These are phyloP conservation scores for Spongia lamella DNA, from an alignment of 37 sponge, comb jelly and placozoan species.

Conservation along the genomic window DNA sequence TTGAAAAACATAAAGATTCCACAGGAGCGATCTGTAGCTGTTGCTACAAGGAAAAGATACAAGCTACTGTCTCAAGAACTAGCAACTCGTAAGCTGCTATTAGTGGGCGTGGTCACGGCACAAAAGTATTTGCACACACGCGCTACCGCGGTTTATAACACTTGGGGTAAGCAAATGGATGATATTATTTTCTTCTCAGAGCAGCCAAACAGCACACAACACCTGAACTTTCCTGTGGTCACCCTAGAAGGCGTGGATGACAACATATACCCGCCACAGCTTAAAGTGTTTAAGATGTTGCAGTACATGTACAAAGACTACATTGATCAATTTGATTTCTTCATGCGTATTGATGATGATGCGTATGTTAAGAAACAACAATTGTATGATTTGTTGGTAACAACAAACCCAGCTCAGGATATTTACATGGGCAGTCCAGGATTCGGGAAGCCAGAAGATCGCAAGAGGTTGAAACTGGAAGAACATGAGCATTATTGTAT, in stretches of 20 bases:
- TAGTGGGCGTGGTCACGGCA: slow-evolving; percentile 74
- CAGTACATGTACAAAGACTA: slow-evolving; percentile 76
- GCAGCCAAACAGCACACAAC: slow-evolving; percentile 15
- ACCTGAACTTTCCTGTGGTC: slow-evolving; percentile 45
- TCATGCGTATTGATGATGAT: slow-evolving; percentile 82
- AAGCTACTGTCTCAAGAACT: slow-evolving; percentile 27
- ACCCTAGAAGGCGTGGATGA: slow-evolving; percentile 65
- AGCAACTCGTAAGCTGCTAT: slow-evolving; percentile 47
- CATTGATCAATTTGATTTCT: slow-evolving; percentile 77
- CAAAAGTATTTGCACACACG: slow-evolving; percentile 63
- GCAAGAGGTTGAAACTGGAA: slow-evolving; percentile 33
- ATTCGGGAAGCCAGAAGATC: slow-evolving; percentile 48
- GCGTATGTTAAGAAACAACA: slow-evolving; percentile 46
- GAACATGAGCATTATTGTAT: slow-evolving; percentile 76
- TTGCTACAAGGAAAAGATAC: background rate
- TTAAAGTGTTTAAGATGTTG: slow-evolving; percentile 71
- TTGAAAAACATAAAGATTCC: too few species aligned
- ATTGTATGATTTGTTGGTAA: slow-evolving; percentile 30
- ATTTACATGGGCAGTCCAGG: slow-evolving; percentile 81
- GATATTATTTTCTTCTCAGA: slow-evolving; percentile 38
- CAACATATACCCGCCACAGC: slow-evolving; percentile 62
- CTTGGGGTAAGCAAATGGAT: slow-evolving; percentile 61
- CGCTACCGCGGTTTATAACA: slow-evolving; percentile 56
- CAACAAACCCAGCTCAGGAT: slow-evolving; percentile 58
- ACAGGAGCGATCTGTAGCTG: background rate